Percentiles rank a stretch among this genome's conserved stretches.
Conservation (phyloP, 2,888 invertebrate species). For the Oxystoma pomonae region DNA sequence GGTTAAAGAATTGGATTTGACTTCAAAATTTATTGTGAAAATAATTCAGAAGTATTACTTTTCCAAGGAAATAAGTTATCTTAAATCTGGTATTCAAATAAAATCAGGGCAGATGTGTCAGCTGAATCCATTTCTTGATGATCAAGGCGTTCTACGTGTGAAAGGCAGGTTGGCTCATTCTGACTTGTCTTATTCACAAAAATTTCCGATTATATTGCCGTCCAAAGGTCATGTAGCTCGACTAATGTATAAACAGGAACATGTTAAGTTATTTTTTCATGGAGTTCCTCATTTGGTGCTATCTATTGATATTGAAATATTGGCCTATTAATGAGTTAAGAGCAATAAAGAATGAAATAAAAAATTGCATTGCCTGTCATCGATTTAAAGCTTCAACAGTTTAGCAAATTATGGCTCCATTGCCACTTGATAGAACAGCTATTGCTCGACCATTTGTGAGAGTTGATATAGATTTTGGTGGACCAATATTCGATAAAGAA, state of each 20-base stretch:
- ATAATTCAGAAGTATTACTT: slow-evolving; percentile 12
- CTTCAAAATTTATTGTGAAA: slow-evolving; percentile 4
- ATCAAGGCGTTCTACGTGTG: slow-evolving; percentile 16
- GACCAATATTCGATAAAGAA: slow-evolving; percentile 15
- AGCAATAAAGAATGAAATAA: slow-evolving; percentile 16
- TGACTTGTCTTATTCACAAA: slow-evolving; percentile 13
- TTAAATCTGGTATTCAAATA: slow-evolving; percentile 2
- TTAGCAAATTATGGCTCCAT: slow-evolving; percentile 9
- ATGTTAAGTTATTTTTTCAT: slow-evolving; percentile 17
- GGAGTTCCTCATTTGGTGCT: slow-evolving; percentile 23
- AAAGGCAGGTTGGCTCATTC: slow-evolving; percentile 17
- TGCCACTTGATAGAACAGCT: slow-evolving; percentile 17
- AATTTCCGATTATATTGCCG: slow-evolving; percentile 19
- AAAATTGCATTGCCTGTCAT: slow-evolving; percentile 20
- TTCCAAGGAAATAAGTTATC: slow-evolving; percentile 5
- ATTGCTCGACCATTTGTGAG: slow-evolving; percentile 10
- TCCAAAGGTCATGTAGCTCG: slow-evolving; percentile 8
- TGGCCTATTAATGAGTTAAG: slow-evolving; percentile 21
- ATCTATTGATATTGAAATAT: slow-evolving; percentile 17
- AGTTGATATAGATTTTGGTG: slow-evolving; percentile 18
- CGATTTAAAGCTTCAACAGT: slow-evolving; percentile 12
- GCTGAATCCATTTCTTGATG: slow-evolving; percentile 19
- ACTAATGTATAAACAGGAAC: slow-evolving; percentile 13
- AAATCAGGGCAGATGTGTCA: slow-evolving; percentile 8
- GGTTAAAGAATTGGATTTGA: slow-evolving; percentile 6